Percentiles rank a stretch among this genome's conserved stretches.
phyloP scores from a whole-genome alignment of 2,888 invertebrate genomes.

The Laspeyria flexula region DNA sequence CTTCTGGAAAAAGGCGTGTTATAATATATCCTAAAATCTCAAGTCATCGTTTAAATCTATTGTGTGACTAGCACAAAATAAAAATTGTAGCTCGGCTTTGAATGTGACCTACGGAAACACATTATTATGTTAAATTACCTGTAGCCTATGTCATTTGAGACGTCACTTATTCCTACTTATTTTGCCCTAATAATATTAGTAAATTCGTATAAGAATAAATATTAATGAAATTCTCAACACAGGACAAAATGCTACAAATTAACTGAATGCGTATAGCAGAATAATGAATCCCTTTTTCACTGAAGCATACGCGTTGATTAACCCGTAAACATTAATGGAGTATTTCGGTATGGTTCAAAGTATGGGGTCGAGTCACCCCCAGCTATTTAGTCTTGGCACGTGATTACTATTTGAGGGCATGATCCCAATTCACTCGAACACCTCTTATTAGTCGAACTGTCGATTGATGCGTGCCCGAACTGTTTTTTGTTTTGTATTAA shows the following conservation, averaged over 20 bases:
- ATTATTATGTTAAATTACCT: too few relatives aligned
- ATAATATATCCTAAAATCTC: too few relatives aligned
- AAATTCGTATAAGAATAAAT: background rate
- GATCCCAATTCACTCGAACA: constrained; percentile 72
- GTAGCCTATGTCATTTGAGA: too few relatives aligned
- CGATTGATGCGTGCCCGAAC: constrained; percentile 67
- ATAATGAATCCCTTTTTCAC: constrained; percentile 59
- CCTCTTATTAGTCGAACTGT: constrained; percentile 64
- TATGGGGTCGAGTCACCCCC: constrained; percentile 68
- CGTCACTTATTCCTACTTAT: too few relatives aligned
- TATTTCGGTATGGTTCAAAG: constrained; percentile 64
- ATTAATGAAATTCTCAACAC: constrained; percentile 1
- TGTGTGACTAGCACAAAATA: too few relatives aligned
- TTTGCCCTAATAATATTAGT: too few relatives aligned
- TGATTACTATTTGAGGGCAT: constrained; percentile 77
- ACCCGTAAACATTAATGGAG: constrained; percentile 70
- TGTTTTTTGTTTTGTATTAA: constrained; percentile 44
- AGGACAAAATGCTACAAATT: constrained; percentile 33
- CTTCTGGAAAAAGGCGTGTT: too few relatives aligned
- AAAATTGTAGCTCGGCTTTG: too few relatives aligned
- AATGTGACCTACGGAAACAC: too few relatives aligned
- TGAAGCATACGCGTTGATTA: constrained; percentile 65
- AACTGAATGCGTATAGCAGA: constrained; percentile 49
- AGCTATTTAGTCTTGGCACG: constrained; percentile 65
- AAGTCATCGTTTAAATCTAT: too few relatives aligned